Evolutionary conservation across 2,888 invertebrate genomes (phyloP).

Genomic region (Synanthedon tipuliformis): DNA sequence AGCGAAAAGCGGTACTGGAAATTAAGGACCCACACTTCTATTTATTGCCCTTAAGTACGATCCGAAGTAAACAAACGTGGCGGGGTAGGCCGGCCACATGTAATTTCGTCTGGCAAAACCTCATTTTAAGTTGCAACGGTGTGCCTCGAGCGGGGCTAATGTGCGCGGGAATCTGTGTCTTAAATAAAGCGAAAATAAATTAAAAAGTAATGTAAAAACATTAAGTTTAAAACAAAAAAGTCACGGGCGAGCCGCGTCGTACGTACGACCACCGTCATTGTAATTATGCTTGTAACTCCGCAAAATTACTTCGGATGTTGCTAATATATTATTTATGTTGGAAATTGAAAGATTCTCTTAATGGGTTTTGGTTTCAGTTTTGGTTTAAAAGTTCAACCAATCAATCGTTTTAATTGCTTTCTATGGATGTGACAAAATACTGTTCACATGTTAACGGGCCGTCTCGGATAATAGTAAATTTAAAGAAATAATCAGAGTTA

Average conservation of each 20-base stretch:
- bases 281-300: conserved; percentile 58
- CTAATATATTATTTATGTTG: neutral
- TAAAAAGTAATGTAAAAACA: conserved; percentile 58
- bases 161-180: conserved; percentile 47
- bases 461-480: no score
- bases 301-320: conserved; percentile 33
- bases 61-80: conserved; percentile 63
- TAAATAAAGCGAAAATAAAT: conserved; percentile 58
- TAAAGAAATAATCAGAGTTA: no score
- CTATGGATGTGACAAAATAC: no score
- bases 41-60: conserved; percentile 68
- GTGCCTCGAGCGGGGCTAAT: conserved; percentile 49
- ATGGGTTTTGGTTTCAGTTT: no score
- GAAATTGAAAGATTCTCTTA: neutral
- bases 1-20: conserved; percentile 42
- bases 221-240: conserved; percentile 17
- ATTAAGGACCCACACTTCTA: conserved; percentile 52
- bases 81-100: conserved; percentile 47
- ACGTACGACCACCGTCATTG: conserved; percentile 27
- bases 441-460: no score
- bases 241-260: neutral
- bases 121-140: conserved; percentile 53
- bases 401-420: no score
- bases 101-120: conserved; percentile 63
- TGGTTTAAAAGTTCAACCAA: no score